Conservation (phyloP, 2,888 invertebrate species). For the Platerodrilus igneus region DNA sequence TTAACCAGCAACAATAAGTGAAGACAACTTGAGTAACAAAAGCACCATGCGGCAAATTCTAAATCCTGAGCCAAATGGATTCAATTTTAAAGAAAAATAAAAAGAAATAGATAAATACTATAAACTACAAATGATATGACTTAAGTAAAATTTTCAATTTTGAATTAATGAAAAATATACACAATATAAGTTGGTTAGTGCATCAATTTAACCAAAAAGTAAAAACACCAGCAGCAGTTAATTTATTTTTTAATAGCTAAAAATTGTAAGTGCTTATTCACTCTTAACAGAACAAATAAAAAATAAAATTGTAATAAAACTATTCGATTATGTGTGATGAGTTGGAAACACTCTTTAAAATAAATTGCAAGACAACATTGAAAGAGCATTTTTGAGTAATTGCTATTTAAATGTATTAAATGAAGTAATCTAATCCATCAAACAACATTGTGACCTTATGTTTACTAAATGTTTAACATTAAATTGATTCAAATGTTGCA, state of each 20-base stretch:
- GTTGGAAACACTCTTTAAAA: no score
- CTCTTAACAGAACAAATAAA: slow-evolving; percentile 3
- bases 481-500: no score
- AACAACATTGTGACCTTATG: no score
- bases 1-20: slow-evolving; percentile 10
- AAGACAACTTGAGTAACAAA: slow-evolving; percentile 17
- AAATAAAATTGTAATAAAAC: slow-evolving; percentile 3
- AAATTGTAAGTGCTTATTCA: slow-evolving; percentile 16
- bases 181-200: slow-evolving; percentile 22
- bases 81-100: slow-evolving; percentile 5
- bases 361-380: no score
- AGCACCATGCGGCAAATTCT: slow-evolving; percentile 24
- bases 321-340: no score
- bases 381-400: no score
- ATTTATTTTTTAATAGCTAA: slow-evolving; percentile 10
- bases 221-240: slow-evolving; percentile 22
- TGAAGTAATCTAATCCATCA: no score
- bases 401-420: no score
- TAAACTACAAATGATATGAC: slow-evolving; percentile 18
- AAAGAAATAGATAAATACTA: slow-evolving; percentile 15
- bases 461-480: no score
- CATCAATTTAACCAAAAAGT: slow-evolving; percentile 18
- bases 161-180: slow-evolving; percentile 4
- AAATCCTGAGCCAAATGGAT: slow-evolving; percentile 15
- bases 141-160: slow-evolving; percentile 11